A percentile compares a stretch with the other conserved stretches of the same genome.
These are phyloP conservation scores for Melanostoma mellinum DNA, from an alignment of 2,888 invertebrate species.

Conservation along the genomic window DNA sequence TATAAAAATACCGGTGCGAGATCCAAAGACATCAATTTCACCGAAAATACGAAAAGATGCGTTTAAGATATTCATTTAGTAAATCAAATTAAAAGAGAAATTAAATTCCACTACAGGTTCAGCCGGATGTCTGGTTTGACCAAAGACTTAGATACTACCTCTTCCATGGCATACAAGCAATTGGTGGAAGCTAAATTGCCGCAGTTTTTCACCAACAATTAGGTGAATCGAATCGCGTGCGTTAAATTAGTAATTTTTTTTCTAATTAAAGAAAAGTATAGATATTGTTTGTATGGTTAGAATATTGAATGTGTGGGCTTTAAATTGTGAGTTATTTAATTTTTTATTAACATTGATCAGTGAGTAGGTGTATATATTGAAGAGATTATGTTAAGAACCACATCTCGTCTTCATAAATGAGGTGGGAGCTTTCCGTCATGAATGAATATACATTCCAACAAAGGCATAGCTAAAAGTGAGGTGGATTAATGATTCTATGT, in stretches of 20 bases:
- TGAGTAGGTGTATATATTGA: neutral
- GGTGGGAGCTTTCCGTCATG: too few species aligned
- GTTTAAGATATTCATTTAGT: conserved; percentile 45
- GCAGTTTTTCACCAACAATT: conserved; percentile 41
- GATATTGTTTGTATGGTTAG: neutral
- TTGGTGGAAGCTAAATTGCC: conserved; percentile 12
- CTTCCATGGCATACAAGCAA: conserved; percentile 1
- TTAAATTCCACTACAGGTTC: conserved; percentile 47
- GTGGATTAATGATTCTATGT: too few species aligned
- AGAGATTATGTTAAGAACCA: neutral
- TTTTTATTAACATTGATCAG: neutral
- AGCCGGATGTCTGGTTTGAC: conserved; percentile 40
- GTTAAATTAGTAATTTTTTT: neutral
- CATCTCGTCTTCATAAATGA: too few species aligned
- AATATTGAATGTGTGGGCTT: neutral
- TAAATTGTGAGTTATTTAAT: neutral
- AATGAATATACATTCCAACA: too few species aligned
- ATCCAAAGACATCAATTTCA: conserved; percentile 51
- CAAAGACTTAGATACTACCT: conserved; percentile 1
- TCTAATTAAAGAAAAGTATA: too few species aligned
- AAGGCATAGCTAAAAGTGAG: too few species aligned
- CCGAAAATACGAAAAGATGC: conserved; percentile 53
- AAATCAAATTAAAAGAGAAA: conserved; percentile 49
- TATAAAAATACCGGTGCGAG: conserved; percentile 28
- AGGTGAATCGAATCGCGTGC: conserved; percentile 13